Percentiles rank a stretch among this genome's conserved stretches.
phyloP scores from a whole-genome alignment of 2,113 vertebrate genomes.

The Mionectes macconnelli region DNA sequence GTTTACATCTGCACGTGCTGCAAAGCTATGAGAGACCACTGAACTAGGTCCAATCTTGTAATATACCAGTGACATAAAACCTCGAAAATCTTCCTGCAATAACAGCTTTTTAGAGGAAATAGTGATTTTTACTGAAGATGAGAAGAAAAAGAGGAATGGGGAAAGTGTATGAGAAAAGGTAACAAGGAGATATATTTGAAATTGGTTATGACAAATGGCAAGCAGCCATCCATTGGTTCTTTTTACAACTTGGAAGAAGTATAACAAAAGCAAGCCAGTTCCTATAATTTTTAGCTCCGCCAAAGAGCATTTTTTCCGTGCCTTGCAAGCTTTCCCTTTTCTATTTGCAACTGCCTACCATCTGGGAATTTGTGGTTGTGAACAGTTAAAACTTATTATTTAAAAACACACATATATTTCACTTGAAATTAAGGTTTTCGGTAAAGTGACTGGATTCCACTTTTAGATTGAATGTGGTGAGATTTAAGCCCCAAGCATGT shows the following conservation, averaged over 20 bases:
- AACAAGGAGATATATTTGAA: not conserved
- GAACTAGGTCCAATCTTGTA: not conserved
- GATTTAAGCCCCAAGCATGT: not conserved
- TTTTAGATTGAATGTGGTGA: not conserved
- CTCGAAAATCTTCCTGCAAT: not conserved
- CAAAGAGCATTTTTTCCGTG: constrained; percentile 34
- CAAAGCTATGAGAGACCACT: not conserved
- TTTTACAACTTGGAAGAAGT: constrained; percentile 32
- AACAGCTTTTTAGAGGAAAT: not conserved
- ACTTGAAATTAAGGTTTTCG: constrained; percentile 20
- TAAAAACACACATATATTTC: constrained; percentile 21
- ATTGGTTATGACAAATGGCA: constrained; percentile 19
- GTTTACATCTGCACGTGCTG: not conserved
- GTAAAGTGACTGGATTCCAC: constrained; percentile 10
- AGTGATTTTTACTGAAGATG: not conserved
- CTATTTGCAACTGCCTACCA: not conserved
- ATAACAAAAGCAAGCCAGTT: constrained; percentile 20
- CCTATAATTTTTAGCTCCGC: not conserved
- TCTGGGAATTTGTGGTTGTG: constrained; percentile 36
- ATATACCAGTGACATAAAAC: not conserved
- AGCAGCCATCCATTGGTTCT: not conserved
- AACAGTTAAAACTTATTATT: constrained; percentile 51
- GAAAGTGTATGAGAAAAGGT: not conserved
- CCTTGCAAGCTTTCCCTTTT: not conserved
- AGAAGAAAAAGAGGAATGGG: not conserved